Base-by-base conservation (phyloP, 2,797 vertebrate genomes). In the Propithecus deckenii region DNA sequence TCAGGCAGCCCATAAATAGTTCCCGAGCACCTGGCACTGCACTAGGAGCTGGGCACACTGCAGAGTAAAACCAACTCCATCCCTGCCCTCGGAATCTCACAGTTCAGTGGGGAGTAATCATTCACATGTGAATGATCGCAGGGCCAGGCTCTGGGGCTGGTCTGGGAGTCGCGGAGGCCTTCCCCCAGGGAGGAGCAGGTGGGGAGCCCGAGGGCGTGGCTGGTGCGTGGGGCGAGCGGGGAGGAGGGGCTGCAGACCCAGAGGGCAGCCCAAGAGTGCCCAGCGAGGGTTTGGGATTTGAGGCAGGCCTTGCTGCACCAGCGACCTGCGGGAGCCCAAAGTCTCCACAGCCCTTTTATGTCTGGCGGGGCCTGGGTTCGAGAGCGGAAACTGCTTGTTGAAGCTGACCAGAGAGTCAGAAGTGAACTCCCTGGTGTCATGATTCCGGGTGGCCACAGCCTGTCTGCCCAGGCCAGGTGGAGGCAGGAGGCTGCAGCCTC, bases 1-100 rank as follows among this genome's bases (percentile, higher is more conserved):
- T 38, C 4, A 0, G 71, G 57, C 20, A 22, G 10, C 22, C 72
- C 18, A 25, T 6, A 46, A 32, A 13, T 11, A 69, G 85, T 50
- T 9, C 18, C 41, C 0, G 0, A 22, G 88, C 2, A 0, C 72
- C 67, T 23, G 72, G 32, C 75, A 17, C 67, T 1, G 0, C 0
- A 9, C 12, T 38, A 3, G 43, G 72, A 22, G 80, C 2, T n/a
- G 2, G 69, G 41, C 15, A 11, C 2, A 2, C 46, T n/a, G 22
- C 4, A 7, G 48, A 32, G 69, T 2, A 59, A 32, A 1, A 4
- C 32, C 11, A 3, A 32, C 61, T 32, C 50, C 7, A 0, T 41
- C 85, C 22, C 46, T 11, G 18, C 28, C 69, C 48, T 76, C 0
- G 0, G 69, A 46, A 55, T 43, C 57, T 38, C 35, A 2, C 14